Percentiles rank a stretch among this genome's conserved stretches.
Evolutionary conservation across 92 coral and sea anemone genomes (phyloP).

Genomic region (Parazoanthus atlanticus): DNA sequence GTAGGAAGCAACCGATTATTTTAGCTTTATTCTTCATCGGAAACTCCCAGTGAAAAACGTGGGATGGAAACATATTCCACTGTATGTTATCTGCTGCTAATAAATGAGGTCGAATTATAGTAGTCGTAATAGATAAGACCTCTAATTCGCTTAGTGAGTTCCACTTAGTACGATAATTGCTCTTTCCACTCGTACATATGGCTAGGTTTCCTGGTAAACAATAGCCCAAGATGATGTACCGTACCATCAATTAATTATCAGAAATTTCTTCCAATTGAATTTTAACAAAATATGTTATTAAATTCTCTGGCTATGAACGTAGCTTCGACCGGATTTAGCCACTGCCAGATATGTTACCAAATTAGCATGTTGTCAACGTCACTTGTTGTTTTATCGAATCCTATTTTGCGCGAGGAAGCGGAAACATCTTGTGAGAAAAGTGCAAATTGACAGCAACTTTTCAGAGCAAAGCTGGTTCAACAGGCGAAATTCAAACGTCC

Average conservation of each 20-base stretch:
- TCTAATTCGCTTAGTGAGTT: constrained; percentile 5
- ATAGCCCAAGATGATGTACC: background rate
- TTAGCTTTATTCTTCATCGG: background rate
- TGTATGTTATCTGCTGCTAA: constrained; percentile 18
- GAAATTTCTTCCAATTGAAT: constrained; percentile 15
- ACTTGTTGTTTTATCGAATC: background rate
- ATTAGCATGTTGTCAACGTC: constrained; percentile 2
- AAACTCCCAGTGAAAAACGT: background rate
- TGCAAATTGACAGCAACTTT: background rate
- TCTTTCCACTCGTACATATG: background rate
- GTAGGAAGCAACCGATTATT: background rate
- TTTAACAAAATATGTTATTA: constrained; percentile 13
- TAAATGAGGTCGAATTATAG: background rate
- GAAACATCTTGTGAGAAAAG: background rate
- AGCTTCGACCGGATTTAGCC: constrained; percentile 14
- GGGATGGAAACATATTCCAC: background rate
- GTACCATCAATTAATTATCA: constrained; percentile 4
- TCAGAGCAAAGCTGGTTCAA: constrained; percentile 25
- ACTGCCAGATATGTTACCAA: background rate
- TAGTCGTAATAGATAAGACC: constrained; percentile 2
- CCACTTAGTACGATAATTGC: constrained; percentile 4
- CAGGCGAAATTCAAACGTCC: background rate
- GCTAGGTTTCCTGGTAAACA: constrained; percentile 14
- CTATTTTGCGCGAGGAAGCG: background rate
- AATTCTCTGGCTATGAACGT: constrained; percentile 6